Evolutionary conservation across 1,140 invertebrate genomes (phyloP).

Genomic region (Lucilia cuprina): DNA sequence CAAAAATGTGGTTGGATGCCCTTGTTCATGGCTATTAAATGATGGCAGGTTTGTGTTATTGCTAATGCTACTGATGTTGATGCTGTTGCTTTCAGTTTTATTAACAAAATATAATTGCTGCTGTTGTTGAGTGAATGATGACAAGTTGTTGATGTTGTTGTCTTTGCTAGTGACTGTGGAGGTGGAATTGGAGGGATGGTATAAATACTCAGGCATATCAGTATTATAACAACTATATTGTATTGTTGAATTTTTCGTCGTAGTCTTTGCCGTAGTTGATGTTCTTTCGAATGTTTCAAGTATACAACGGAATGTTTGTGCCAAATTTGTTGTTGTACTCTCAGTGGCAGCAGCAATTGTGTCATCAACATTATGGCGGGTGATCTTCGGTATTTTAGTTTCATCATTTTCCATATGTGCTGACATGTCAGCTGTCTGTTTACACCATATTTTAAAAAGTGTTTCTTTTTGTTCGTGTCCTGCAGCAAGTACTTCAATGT

Average conservation of each 20-base stretch:
- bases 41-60: background rate
- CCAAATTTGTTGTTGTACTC: background rate
- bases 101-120: conserved; percentile 1
- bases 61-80: background rate
- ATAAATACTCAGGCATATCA: background rate
- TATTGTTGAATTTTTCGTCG: conserved; percentile 4
- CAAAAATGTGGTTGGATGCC: background rate
- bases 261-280: conserved; percentile 17
- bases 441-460: conserved; percentile 9
- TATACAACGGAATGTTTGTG: conserved; percentile 54
- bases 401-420: background rate
- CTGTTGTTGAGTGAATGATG: background rate
- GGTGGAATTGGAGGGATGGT: background rate
- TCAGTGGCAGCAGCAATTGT: background rate
- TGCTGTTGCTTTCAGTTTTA: background rate
- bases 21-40: background rate
- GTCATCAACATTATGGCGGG: background rate
- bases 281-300: conserved; percentile 46
- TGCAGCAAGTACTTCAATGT: background rate
- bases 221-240: conserved; percentile 32
- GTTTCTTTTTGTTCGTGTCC: background rate
- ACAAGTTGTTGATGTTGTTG: background rate
- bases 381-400: background rate
- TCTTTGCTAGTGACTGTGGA: no score
- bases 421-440: background rate